Base-by-base conservation (phyloP, 2,113 vertebrate genomes). In the Otolemur garnettii region DNA sequence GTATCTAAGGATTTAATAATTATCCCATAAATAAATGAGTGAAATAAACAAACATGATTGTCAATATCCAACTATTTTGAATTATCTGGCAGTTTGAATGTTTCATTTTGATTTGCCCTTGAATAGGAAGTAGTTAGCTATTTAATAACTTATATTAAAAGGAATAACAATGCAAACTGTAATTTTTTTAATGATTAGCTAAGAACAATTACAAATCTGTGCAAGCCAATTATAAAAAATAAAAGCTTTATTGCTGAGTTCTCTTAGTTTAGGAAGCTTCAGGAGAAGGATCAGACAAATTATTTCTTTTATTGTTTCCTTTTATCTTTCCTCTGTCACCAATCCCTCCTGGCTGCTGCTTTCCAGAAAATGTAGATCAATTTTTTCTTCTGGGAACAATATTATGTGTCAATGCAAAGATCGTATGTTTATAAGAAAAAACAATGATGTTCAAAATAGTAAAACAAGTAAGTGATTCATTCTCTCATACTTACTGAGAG, bases 61-160 rank as follows among this genome's bases (percentile, higher is more conserved):
- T 66, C 90, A 90, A 30, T 77, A 22, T 92, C 35, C 55, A 96
- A 87, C 28, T 96, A 62, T 81, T 94, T 94, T 84, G 71, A 94
- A 78, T 94, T 87, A 95, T 90, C 38, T 87, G 77, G 72, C n/a
- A 93, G 24, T 60, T 94, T 66, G 53, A 72, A 90, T 57, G 95
- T 93, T 89, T 93, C 28, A 93, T 78, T 62, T 92, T 60, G 55
- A 98, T 18, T 95, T 87, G 55, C 97, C 14, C 92, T 91, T 93
- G 83, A 91, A 92, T 72, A 93, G 74, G 35, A 97, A 92, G 81
- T 92, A 95, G 26, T 78, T 35, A 89, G 62, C 62, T 75, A 74
- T 35, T 94, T 87, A 85, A 96, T 95, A 96, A 87, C 74, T 87
- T 86, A 85, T 83, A 53, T 91, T 87, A 62, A 87, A 93, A 87